Conservation (phyloP, 2,888 invertebrate genomes). For the Cerastoderma edule region DNA sequence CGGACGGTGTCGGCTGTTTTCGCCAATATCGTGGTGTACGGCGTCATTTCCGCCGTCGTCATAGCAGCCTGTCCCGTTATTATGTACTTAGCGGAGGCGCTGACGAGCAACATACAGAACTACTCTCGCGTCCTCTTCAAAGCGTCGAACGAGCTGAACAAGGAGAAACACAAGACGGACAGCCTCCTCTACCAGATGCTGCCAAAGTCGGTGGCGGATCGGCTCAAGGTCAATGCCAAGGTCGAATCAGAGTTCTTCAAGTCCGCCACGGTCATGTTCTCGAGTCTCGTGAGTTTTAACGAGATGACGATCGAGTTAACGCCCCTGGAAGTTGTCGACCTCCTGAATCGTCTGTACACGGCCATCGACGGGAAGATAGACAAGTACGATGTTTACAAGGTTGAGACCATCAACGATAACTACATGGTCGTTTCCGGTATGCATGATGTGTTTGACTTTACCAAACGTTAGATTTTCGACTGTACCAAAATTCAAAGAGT, state of each 20-base stretch:
- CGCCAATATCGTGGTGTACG: conserved; percentile 74
- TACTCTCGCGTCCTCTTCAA: conserved; percentile 70
- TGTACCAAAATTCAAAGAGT: no score
- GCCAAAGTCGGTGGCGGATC: conserved; percentile 65
- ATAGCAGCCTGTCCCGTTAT: conserved; percentile 60
- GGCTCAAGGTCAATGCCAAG: conserved; percentile 59
- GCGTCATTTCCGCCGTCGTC: conserved; percentile 43
- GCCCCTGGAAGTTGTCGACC: conserved; percentile 62
- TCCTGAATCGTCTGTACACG: conserved; percentile 66
- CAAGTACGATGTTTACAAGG: conserved; percentile 71
- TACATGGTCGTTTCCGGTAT: conserved; percentile 74
- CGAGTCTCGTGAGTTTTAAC: conserved; percentile 65
- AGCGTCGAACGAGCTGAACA: conserved; percentile 62
- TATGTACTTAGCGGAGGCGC: conserved; percentile 50
- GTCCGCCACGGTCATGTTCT: conserved; percentile 69
- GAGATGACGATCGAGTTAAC: conserved; percentile 46
- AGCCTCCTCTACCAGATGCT: conserved; percentile 71
- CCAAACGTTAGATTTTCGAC: no score
- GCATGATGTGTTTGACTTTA: no score
- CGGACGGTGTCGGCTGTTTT: conserved; percentile 82
- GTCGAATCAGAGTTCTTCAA: conserved; percentile 70
- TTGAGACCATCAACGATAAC: conserved; percentile 72
- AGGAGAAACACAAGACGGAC: conserved; percentile 63
- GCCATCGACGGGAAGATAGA: conserved; percentile 64
- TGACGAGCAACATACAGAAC: conserved; percentile 66